Evolutionary conservation across 1,140 invertebrate genomes (phyloP).

Genomic region (Ceratina japonica): DNA sequence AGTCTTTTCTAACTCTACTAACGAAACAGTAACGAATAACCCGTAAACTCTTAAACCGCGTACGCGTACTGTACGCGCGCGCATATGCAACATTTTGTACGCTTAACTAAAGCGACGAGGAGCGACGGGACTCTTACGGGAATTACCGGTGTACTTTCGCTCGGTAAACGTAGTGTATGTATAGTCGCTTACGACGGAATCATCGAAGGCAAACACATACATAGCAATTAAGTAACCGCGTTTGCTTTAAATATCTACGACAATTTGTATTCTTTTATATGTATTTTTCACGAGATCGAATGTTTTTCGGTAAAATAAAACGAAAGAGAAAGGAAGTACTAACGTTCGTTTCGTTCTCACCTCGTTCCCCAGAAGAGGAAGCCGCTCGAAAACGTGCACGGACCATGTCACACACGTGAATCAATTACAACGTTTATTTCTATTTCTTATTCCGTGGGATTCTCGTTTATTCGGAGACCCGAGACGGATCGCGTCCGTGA

Average conservation of each 20-base stretch:
- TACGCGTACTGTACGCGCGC: no score
- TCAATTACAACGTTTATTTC: constrained; percentile 11
- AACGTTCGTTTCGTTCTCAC: no score
- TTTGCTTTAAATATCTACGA: constrained; percentile 13
- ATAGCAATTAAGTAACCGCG: background rate
- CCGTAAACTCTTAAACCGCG: no score
- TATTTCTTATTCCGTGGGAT: background rate
- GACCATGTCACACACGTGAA: background rate
- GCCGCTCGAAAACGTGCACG: no score
- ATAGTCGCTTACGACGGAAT: background rate
- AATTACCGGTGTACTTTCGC: background rate
- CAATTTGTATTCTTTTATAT: constrained; percentile 44
- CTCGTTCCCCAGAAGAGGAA: no score
- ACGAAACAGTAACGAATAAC: no score
- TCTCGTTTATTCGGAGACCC: background rate
- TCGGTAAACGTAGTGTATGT: background rate
- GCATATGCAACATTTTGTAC: no score
- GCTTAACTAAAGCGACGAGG: no score
- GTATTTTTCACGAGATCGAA: constrained; percentile 18
- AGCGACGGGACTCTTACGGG: no score
- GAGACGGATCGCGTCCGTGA: background rate
- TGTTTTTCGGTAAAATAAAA: constrained; percentile 33
- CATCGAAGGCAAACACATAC: background rate
- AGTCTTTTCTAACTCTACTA: no score
- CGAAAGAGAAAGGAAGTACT: background rate